These are phyloP conservation scores for Drosophila prosaltans DNA, from an alignment of 1,140 invertebrate species.

Conservation along the genomic window DNA sequence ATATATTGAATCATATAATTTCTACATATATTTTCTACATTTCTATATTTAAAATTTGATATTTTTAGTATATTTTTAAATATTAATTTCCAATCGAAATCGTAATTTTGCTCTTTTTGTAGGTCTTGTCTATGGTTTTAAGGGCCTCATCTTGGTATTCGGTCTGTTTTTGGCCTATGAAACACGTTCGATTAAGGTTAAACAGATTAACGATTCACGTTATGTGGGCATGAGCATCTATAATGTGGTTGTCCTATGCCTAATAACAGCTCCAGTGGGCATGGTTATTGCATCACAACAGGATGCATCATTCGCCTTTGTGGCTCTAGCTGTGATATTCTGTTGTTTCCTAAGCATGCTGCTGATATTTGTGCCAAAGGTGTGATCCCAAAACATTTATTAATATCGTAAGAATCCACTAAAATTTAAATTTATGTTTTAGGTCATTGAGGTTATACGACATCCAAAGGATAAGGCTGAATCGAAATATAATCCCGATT, in stretches of 20 bases:
- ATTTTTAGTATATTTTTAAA: too few relatives aligned
- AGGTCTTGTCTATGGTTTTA: conserved; percentile 98
- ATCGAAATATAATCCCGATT: conserved; percentile 93
- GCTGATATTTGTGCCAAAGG: conserved; percentile 98
- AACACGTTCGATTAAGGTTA: conserved; percentile 97
- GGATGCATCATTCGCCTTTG: conserved; percentile 98
- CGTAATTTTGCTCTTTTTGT: conserved; percentile 57
- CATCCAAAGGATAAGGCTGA: conserved; percentile 93
- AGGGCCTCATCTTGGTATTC: conserved; percentile 97
- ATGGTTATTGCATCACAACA: conserved; percentile 98
- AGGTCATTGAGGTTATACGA: conserved; percentile 92
- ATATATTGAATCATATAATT: too few relatives aligned
- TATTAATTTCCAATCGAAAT: too few relatives aligned
- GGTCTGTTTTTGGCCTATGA: conserved; percentile 99
- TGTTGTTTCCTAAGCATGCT: conserved; percentile 99
- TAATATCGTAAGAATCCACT: too few relatives aligned
- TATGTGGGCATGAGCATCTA: conserved; percentile 99
- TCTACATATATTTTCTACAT: too few relatives aligned
- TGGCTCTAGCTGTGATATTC: conserved; percentile 96
- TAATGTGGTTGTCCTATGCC: conserved; percentile 98
- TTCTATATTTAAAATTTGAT: too few relatives aligned
- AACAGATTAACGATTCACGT: conserved; percentile 96
- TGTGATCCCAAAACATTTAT: conserved; percentile 74
- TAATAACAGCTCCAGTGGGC: conserved; percentile 98
- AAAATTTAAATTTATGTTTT: background rate